Conservation (phyloP, 2,888 invertebrate genomes). For the Andrena trimmerana region DNA sequence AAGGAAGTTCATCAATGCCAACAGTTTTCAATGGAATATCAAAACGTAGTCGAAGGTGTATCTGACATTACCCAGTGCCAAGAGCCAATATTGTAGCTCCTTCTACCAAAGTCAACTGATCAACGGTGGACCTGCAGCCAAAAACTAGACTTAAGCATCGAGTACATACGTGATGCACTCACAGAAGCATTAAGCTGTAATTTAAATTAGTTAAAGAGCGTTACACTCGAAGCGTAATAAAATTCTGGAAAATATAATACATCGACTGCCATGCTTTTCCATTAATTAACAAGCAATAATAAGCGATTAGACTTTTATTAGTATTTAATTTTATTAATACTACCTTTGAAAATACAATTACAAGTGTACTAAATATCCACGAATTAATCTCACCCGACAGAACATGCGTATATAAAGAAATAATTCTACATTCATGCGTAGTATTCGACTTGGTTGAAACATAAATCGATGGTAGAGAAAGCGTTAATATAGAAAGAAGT, state of each 20-base stretch:
- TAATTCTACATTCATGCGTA: constrained; percentile 22
- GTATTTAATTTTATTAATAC: not conserved
- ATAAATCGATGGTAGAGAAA: not conserved
- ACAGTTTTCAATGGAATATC: not conserved
- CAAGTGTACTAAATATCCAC: not conserved
- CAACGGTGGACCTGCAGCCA: constrained; percentile 78
- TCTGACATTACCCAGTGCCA: constrained; percentile 82
- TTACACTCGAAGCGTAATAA: constrained; percentile 1
- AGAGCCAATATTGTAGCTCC: constrained; percentile 84
- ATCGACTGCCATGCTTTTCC: not conserved
- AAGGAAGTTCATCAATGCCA: not conserved
- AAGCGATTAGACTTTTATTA: not conserved
- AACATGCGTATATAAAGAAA: constrained; percentile 19
- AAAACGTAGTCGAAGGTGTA: constrained; percentile 16
- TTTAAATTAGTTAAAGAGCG: constrained; percentile 2
- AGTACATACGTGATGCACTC: not conserved
- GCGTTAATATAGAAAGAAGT: constrained; percentile 13
- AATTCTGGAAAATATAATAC: not conserved
- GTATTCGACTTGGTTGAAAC: constrained; percentile 13
- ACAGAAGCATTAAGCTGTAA: constrained; percentile 3
- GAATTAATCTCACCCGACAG: constrained; percentile 1
- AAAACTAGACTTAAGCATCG: constrained; percentile 46
- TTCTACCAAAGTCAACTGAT: constrained; percentile 83
- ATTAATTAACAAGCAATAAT: not conserved
- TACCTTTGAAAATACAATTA: no score